Conservation (phyloP, 1,140 invertebrate genomes). For the Ridgeia piscesae region DNA sequence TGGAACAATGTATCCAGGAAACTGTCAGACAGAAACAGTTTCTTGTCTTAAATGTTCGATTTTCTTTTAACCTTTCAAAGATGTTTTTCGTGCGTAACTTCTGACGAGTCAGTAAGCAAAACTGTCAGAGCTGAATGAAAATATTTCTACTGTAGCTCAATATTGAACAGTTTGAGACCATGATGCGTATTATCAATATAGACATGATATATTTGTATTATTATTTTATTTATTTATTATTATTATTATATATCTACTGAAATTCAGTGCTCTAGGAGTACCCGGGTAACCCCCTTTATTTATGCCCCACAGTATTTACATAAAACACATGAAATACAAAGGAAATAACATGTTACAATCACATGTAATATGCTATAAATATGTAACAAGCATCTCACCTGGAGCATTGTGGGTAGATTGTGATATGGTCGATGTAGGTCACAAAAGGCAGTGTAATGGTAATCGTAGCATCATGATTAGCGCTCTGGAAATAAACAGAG, state of each 20-base stretch:
- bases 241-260: no score
- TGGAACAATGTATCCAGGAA: conserved; percentile 26
- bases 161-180: no score
- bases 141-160: no score
- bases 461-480: conserved; percentile 20
- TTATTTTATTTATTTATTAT: no score
- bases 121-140: background rate
- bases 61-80: background rate
- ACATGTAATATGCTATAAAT: no score
- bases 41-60: background rate
- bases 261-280: no score
- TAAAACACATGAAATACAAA: no score
- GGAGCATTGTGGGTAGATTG: conserved; percentile 35
- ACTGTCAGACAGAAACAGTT: conserved; percentile 11
- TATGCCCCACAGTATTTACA: no score
- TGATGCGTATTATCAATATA: no score
- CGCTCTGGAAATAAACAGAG: background rate
- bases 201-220: no score
- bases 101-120: background rate
- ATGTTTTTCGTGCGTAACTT: background rate
- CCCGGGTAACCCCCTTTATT: no score
- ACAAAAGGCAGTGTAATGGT: conserved; percentile 35
- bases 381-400: conserved; percentile 20
- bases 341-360: no score
- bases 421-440: conserved; percentile 35